Evolutionary conservation across 2,113 vertebrate species (phyloP), one percentile per base, ranked within the genome.

Genomic region (Tetrao urogallus): DNA sequence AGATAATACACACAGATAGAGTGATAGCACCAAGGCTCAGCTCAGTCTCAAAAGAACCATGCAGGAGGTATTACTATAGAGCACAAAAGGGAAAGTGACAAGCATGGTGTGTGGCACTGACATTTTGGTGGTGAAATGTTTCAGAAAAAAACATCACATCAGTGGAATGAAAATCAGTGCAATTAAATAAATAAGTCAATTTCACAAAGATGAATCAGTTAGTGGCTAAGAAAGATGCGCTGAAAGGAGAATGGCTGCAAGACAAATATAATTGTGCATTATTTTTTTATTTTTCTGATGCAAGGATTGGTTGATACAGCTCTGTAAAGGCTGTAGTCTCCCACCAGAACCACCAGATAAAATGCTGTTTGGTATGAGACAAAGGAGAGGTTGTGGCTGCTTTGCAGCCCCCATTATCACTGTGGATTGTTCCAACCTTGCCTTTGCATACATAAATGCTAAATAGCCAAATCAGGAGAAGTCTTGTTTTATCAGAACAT

Each of bases 41-140:
- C 43, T 89, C 42, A 57, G 52, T 43, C 36, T 71, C 45, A 47
- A 50, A 74, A 50, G 36, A 92, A 57, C 3, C 4, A 85, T n/a
- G 38, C 22, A 6, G 52, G n/a, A 88, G 15, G 5, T 52, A 54
- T 34, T 36, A 42, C 11, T 67, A 76, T 40, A 75, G 47, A 89
- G 56, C 64, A 81, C 5, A 47, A 66, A 92, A 64, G 54, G 34
- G 89, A 86, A 87, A 80, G 61, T 90, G 91, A 82, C n/a, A 90
- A 83, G 75, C 22, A 7, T 32, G n/a, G 47, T 76, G 15, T 88
- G 32, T 86, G 72, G 86, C 90, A 92, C 67, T 69, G 94, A 86
- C 85, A 61, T 47, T 82, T 72, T 82, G 32, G 20, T 76, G 38
- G 25, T 20, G 18, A 63, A 24, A 27, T 11, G 70, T 60, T 76